Evolutionary conservation across 2,113 vertebrate species (phyloP).

Genomic region (Neogobius melanostomus): DNA sequence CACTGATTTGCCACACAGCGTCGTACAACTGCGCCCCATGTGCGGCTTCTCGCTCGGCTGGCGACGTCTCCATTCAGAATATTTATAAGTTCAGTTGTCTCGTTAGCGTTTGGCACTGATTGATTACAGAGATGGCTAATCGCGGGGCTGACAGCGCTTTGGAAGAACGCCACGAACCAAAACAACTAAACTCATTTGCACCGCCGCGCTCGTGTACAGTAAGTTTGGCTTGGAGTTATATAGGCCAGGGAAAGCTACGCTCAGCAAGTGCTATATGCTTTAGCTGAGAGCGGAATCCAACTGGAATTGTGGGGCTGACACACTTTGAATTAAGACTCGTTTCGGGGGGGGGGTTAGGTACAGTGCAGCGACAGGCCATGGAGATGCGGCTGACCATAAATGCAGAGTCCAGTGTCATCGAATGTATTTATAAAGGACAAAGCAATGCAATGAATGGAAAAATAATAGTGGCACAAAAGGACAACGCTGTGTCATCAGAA

Average conservation of each 20-base stretch:
- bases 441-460: no score
- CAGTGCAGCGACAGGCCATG: no score
- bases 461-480: no score
- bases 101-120: conserved; percentile 32
- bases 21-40: conserved; percentile 2
- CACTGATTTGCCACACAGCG: neutral
- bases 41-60: neutral
- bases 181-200: neutral
- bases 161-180: conserved; percentile 13
- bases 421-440: no score
- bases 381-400: no score
- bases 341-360: no score
- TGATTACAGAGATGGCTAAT: conserved; percentile 45
- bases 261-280: conserved; percentile 2
- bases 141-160: conserved; percentile 19
- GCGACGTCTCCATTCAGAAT: conserved; percentile 18
- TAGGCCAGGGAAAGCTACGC: neutral
- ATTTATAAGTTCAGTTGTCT: conserved; percentile 47
- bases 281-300: conserved; percentile 19
- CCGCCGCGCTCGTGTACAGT: neutral
- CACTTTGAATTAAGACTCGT: neutral
- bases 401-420: no score
- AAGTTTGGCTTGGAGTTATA: neutral
- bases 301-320: neutral
- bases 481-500: no score